Conservation (phyloP, 92 coral and sea anemone species). For the Epizoanthus illoricatus region DNA sequence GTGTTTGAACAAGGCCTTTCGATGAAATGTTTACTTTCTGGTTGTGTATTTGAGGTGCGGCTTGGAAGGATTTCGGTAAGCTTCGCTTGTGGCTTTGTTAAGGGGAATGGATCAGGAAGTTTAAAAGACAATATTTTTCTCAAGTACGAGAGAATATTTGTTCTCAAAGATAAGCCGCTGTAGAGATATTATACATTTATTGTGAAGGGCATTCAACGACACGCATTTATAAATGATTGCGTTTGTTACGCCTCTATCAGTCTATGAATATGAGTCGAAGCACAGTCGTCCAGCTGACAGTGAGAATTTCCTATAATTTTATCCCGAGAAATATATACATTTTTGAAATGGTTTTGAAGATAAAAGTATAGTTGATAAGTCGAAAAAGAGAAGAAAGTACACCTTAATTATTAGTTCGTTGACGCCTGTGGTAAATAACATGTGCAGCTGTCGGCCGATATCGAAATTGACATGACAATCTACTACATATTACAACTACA, state of each 20-base stretch:
- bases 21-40: slow-evolving; percentile 38
- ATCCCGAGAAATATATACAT: slow-evolving; percentile 1
- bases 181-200: neutral
- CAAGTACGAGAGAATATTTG: slow-evolving; percentile 25
- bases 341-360: slow-evolving; percentile 9
- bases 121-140: slow-evolving; percentile 24
- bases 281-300: neutral
- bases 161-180: slow-evolving; percentile 32
- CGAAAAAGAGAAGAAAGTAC: neutral
- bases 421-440: slow-evolving; percentile 21
- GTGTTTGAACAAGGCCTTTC: slow-evolving; percentile 18
- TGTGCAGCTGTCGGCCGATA: slow-evolving; percentile 18
- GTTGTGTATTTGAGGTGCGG: slow-evolving; percentile 42
- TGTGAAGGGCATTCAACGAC: slow-evolving; percentile 4
- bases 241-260: neutral
- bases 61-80: slow-evolving; percentile 33
- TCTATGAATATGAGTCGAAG: neutral
- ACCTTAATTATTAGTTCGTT: slow-evolving; percentile 8
- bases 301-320: neutral
- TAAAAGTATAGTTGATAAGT: slow-evolving; percentile 17
- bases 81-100: slow-evolving; percentile 33
- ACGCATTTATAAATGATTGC: neutral
- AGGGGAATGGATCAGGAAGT: slow-evolving; percentile 36
- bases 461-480: slow-evolving; percentile 14
- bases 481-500: slow-evolving; percentile 3